Evolutionary conservation across 2,888 invertebrate species (phyloP).

Genomic region (Merodon equestris): DNA sequence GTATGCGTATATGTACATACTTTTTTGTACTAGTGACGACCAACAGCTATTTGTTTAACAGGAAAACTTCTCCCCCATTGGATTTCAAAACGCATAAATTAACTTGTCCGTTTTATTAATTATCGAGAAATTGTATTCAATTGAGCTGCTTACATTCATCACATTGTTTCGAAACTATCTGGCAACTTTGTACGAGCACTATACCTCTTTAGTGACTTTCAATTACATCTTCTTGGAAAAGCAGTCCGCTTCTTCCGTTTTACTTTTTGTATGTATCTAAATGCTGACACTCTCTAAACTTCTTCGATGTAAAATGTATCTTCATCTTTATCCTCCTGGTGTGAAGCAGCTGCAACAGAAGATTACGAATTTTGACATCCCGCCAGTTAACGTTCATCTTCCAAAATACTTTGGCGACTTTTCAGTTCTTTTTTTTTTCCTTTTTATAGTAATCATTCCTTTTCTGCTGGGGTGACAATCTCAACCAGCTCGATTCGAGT

Average conservation of each 20-base stretch:
- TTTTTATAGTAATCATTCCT: too few species aligned
- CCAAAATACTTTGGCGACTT: constrained; percentile 3
- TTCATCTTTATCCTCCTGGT: constrained; percentile 11
- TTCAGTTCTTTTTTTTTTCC: too few species aligned
- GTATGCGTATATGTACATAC: too few species aligned
- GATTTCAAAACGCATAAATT: too few species aligned
- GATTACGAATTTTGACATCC: constrained; percentile 40
- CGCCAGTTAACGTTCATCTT: constrained; percentile 31
- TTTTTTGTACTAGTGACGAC: too few species aligned
- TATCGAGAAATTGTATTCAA: constrained; percentile 11
- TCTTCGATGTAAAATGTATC: constrained; percentile 45
- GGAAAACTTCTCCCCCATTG: too few species aligned
- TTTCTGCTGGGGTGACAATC: background rate
- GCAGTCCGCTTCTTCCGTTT: constrained; percentile 5
- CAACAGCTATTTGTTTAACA: too few species aligned
- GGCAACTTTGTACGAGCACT: constrained; percentile 15
- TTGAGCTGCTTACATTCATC: constrained; percentile 22
- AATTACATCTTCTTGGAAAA: constrained; percentile 30
- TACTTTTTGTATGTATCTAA: constrained; percentile 32
- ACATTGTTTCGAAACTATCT: constrained; percentile 29
- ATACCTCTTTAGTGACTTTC: constrained; percentile 37
- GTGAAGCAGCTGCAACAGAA: constrained; percentile 8
- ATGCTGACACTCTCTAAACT: constrained; percentile 49
- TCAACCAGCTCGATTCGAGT: constrained; percentile 1
- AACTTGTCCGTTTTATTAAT: too few species aligned